Evolutionary conservation across 2,888 invertebrate species (phyloP), one percentile per base, ranked within the genome.

Genomic region (Xylota sylvarum): DNA sequence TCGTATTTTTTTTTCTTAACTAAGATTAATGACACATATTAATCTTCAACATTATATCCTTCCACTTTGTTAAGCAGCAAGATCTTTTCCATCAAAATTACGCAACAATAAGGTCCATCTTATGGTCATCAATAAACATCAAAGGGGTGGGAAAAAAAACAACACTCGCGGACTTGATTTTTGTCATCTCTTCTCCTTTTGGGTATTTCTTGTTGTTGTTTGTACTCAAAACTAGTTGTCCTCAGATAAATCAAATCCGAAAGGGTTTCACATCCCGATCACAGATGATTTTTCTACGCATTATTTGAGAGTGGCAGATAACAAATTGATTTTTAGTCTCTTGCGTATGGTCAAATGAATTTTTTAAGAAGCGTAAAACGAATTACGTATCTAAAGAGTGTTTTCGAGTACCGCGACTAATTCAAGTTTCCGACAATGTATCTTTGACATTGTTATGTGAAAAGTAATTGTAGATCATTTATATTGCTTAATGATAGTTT

Each of bases 61-160:
- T 84, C 74, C 85, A 81, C 85, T 81, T 85, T 81, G 81, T 55
- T 76, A 55, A 60, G 30, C 74, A 65, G 23, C 3, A 6, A 62
- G 64, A 74, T 27, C 37, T 17, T 65, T 83, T 70, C 27, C 52
- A 70, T 80, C 64, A 80, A 78, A 74, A 85, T 58, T 76, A 72
- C 81, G 81, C 80, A 79, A 70, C 70, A 80, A 65, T 69, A 76
- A 40, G 77, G 77, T 82, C 81, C 81, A 81, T 76, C 70, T 52
- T 40, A 43, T 74, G 81, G 85, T 81, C 85, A 85, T 85, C 85
- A 85, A 76, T 81, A 85, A 76, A 70, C 80, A 85, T 84, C 79
- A 69, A 74, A 73, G 79, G 84, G 83, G 79, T 73, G 65, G 60
- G 14, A 65, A 65, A 30, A 5, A 32, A 5, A 32, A 32, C 32